Conservation (phyloP, 2,888 invertebrate species). For the Leptura quadrifasciata region DNA sequence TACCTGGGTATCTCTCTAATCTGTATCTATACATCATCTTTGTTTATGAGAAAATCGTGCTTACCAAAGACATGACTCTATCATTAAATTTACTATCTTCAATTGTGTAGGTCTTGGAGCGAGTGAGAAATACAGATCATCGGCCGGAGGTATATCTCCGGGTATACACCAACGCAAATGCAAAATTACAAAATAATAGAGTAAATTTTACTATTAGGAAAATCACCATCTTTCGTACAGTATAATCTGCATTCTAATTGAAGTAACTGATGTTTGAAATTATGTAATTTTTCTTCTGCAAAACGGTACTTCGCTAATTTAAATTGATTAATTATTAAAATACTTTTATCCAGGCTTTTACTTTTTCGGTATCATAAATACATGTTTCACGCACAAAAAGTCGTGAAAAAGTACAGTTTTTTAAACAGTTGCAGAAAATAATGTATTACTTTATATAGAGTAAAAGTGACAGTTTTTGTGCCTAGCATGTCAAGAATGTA, state of each 20-base stretch:
- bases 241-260: background rate
- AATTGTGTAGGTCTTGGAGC: slow-evolving; percentile 28
- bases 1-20: slow-evolving; percentile 33
- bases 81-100: slow-evolving; percentile 42
- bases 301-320: background rate
- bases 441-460: too few relatives aligned
- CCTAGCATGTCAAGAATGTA: too few relatives aligned
- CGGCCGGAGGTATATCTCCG: background rate
- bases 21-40: slow-evolving; percentile 42
- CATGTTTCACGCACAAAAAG: too few relatives aligned
- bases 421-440: too few relatives aligned
- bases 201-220: background rate
- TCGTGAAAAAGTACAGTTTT: too few relatives aligned
- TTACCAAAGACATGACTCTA: slow-evolving; percentile 38
- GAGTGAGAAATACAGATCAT: slow-evolving; percentile 37
- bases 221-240: background rate
- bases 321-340: background rate
- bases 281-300: background rate
- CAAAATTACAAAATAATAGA: slow-evolving; percentile 11
- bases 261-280: background rate
- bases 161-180: background rate
- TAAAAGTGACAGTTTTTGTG: too few relatives aligned
- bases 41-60: slow-evolving; percentile 48
- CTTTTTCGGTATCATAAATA: too few relatives aligned
- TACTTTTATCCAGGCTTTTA: too few relatives aligned